These are phyloP conservation scores for Turritopsis rubra DNA, from an alignment of 30 jellyfish, hydroid and myxozoan genomes.

Conservation along the genomic window DNA sequence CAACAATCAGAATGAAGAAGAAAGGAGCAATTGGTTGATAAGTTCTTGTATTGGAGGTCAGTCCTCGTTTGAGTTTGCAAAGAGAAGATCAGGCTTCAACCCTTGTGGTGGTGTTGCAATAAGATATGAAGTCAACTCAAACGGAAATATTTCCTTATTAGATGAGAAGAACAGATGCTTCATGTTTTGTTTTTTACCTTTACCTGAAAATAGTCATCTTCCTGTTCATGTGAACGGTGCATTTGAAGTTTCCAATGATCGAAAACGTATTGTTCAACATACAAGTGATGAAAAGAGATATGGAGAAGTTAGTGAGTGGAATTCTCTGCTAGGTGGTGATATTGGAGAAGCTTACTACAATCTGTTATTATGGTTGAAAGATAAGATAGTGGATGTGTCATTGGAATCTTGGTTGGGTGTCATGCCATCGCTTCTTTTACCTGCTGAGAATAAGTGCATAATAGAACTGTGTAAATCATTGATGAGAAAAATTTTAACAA, in stretches of 20 bases:
- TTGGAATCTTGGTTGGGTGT: not conserved
- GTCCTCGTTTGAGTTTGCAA: conserved; percentile 9
- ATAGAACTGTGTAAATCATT: not conserved
- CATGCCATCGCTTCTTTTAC: not conserved
- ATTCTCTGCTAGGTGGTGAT: conserved; percentile 6
- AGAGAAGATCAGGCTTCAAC: not conserved
- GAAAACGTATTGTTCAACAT: conserved; percentile 22
- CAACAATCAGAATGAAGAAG: not conserved
- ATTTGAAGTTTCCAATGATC: conserved; percentile 49
- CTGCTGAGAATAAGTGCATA: not conserved
- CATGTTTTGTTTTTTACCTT: conserved; percentile 64
- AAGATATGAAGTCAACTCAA: not conserved
- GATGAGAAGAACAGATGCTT: not conserved
- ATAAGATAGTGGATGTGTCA: not conserved
- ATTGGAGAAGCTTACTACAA: conserved; percentile 23
- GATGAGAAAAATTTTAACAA: not conserved
- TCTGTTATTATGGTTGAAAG: conserved; percentile 9
- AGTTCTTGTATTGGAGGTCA: conserved; percentile 37
- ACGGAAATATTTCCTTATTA: not conserved
- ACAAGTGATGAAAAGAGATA: conserved; percentile 22
- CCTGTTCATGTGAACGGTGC: conserved; percentile 69
- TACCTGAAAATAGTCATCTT: conserved; percentile 39
- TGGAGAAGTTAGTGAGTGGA: conserved; percentile 17
- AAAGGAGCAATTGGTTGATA: not conserved
- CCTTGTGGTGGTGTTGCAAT: conserved; percentile 44